Conservation (phyloP, 2,797 vertebrate species). For the Anabacerthia variegaticeps region DNA sequence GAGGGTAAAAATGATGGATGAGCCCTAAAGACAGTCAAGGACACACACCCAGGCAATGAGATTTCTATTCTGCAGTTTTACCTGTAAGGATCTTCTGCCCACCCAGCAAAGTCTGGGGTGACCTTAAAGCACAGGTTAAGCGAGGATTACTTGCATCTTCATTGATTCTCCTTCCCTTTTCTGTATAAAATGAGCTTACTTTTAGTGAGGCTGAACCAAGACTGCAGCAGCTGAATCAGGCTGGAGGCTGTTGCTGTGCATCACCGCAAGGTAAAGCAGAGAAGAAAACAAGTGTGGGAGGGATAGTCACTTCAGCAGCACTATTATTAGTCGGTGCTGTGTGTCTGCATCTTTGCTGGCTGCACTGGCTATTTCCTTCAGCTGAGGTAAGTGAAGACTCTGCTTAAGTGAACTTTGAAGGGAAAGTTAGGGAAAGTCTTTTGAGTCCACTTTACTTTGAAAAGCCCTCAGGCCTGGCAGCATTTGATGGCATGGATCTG, state of each 20-base stretch:
- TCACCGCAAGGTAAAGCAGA: not conserved
- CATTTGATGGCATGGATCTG: constrained; percentile 34
- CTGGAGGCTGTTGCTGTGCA: constrained; percentile 24
- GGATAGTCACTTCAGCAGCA: not conserved
- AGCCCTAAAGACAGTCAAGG: not conserved
- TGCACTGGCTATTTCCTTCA: not conserved
- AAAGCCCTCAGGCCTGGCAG: not conserved
- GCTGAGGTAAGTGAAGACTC: not conserved
- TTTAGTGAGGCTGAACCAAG: not conserved
- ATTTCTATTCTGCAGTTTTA: not conserved
- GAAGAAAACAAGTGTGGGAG: constrained; percentile 7
- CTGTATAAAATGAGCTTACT: not conserved
- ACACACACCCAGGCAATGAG: not conserved
- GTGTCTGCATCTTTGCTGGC: not conserved
- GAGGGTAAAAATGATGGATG: not conserved
- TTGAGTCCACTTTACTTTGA: not conserved
- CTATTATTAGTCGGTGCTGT: not conserved
- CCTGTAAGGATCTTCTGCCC: not conserved
- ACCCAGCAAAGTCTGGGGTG: constrained; percentile 31
- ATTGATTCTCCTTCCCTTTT: constrained; percentile 36
- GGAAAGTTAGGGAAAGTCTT: not conserved
- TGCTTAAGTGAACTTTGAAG: not conserved
- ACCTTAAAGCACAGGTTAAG: not conserved
- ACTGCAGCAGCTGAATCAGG: constrained; percentile 31
- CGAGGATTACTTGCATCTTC: constrained; percentile 11